phyloP scores from a whole-genome alignment of 2,797 vertebrate genomes.

The Hirundo rustica region DNA sequence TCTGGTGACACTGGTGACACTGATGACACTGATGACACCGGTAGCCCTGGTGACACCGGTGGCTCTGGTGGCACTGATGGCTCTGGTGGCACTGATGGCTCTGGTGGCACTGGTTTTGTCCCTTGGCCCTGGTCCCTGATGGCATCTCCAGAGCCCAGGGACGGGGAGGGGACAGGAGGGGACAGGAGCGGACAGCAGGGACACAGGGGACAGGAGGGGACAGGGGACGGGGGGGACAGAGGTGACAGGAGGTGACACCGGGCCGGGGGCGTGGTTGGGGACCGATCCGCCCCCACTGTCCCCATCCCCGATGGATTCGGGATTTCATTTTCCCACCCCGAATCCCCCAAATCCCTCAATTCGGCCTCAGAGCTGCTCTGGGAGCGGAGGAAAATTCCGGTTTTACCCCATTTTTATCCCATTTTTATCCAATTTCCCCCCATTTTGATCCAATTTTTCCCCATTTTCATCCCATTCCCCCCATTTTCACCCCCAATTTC shows the following conservation, averaged over 20 bases:
- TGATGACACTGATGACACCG: no score
- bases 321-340: not conserved
- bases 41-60: no score
- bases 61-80: no score
- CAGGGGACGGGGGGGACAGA: no score
- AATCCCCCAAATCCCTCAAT: not conserved
- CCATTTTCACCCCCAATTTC: not conserved
- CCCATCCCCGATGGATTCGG: fast-evolving
- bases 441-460: not conserved
- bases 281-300: not conserved
- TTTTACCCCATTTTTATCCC: not conserved
- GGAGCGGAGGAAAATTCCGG: not conserved
- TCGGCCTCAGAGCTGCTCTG: no score
- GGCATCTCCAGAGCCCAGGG: not conserved
- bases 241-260: no score
- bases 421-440: not conserved
- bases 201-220: no score
- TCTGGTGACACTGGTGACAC: no score
- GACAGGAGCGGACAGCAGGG: no score
- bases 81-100: no score
- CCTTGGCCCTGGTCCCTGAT: not conserved
- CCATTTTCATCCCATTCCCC: not conserved
- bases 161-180: no score
- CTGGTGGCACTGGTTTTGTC: no score
- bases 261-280: not conserved